Evolutionary conservation across 2,113 vertebrate species (phyloP).

Genomic region (Oreocharis arfaki): DNA sequence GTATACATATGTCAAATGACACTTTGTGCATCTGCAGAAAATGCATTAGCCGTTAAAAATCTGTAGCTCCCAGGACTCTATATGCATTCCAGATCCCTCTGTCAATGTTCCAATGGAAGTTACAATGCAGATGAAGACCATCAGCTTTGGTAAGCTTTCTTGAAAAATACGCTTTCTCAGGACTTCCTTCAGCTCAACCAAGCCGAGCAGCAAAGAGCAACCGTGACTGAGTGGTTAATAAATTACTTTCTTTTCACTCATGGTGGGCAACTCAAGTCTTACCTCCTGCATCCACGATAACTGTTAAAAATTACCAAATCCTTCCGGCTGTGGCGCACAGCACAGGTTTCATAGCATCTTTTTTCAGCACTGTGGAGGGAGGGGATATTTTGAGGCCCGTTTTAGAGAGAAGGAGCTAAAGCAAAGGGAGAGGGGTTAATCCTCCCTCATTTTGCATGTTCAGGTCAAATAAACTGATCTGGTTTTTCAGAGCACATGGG

Average conservation of each 20-base stretch:
- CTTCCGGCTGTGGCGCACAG: background rate
- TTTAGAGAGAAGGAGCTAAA: background rate
- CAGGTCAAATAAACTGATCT: background rate
- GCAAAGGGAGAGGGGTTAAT: background rate
- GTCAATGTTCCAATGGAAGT: background rate
- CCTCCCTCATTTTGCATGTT: background rate
- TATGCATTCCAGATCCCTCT: background rate
- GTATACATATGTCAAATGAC: background rate
- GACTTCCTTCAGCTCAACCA: background rate
- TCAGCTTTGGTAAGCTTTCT: background rate
- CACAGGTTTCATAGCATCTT: background rate
- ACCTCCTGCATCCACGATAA: background rate
- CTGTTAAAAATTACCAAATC: background rate
- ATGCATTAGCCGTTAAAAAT: background rate
- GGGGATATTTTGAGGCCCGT: background rate
- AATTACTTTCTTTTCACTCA: background rate
- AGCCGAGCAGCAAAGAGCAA: background rate
- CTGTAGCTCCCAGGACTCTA: background rate
- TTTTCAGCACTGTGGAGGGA: background rate
- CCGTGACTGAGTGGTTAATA: background rate
- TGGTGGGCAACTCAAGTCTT: background rate
- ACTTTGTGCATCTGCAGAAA: background rate
- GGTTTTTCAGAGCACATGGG: background rate
- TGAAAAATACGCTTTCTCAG: background rate
- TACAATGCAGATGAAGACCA: background rate